Conservation (phyloP, 2,797 vertebrate species). For the Fistularia tabacaria region DNA sequence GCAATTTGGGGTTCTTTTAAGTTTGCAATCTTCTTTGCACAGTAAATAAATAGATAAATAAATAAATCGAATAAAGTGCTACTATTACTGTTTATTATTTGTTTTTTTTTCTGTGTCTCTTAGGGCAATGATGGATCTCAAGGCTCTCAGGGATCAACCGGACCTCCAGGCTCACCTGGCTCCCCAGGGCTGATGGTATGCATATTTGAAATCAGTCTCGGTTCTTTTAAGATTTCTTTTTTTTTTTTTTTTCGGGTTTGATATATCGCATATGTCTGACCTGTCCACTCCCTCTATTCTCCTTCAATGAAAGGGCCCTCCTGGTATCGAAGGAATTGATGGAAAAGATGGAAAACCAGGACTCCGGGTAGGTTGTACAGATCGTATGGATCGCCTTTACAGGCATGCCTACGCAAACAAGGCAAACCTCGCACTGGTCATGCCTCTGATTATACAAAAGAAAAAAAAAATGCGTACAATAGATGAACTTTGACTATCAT, state of each 20-base stretch:
- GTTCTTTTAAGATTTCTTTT: no score
- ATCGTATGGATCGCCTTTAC: background rate
- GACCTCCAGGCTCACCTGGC: constrained; percentile 81
- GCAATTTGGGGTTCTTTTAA: background rate
- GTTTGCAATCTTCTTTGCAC: background rate
- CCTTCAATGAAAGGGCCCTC: constrained; percentile 77
- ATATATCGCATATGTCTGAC: constrained; percentile 1
- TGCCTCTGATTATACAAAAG: background rate
- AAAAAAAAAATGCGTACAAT: background rate
- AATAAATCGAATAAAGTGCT: background rate
- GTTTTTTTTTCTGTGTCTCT: background rate
- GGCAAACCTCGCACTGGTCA: background rate
- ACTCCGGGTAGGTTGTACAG: constrained; percentile 71
- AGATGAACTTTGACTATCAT: constrained; percentile 12
- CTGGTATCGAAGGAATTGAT: constrained; percentile 88
- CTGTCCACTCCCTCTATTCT: background rate
- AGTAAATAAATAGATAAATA: no score
- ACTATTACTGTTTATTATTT: background rate
- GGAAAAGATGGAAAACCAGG: constrained; percentile 94
- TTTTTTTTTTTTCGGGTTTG: constrained; percentile 2
- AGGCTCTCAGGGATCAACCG: constrained; percentile 82
- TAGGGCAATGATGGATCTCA: constrained; percentile 83
- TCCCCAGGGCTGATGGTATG: constrained; percentile 85
- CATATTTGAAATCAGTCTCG: constrained; percentile 5
- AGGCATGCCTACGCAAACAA: constrained; percentile 2